Evolutionary conservation across 1,140 invertebrate genomes (phyloP), one percentile per base, ranked within the genome.

Genomic region (Phortica variegata): DNA sequence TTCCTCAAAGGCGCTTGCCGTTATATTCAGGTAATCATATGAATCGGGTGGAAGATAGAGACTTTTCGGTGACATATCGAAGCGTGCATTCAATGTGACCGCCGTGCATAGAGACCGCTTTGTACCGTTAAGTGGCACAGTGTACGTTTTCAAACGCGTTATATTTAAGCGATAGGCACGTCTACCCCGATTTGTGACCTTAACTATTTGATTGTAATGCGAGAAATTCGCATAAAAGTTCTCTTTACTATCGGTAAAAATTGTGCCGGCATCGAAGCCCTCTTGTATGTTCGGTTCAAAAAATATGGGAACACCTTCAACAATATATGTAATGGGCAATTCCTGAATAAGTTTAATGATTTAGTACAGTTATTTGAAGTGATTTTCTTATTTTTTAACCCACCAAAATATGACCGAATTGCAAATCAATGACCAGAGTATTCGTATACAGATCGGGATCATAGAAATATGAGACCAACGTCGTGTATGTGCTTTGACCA

Each of bases 391-490:
- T n/a, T 4, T 10, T 5, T 15, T 16, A 4, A 38, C 12, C 18
- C 18, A 38, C 36, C 15, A 68, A 47, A 6, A 60, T 16, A 13
- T 68, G 41, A 2, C 68, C 57, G 15, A 58, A 68, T 13, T 59
- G 51, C 9, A 73, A 31, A 23, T 68, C 61, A 2, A 73, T 52
- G 15, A 36, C 50, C 3, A 73, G 15, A 3, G 33, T 58, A 31
- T 73, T 73, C 15, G 56, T 44, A 53, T 73, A 73, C 6, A 58
- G 34, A 40, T 68, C 70, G 5, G 70, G 65, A 49, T 73, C 70
- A 10, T 55, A 38, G 33, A 56, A 73, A 18, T 51, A 6, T 0
- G 63, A 59, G 0, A 56, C 41, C 36, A 73, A 15, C 1, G 62
- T 56, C 3, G 66, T 61, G 42, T 73, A 73, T 53, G 65, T 65